phyloP scores from a whole-genome alignment of 2,113 vertebrate species.

The Elephas maximus region DNA sequence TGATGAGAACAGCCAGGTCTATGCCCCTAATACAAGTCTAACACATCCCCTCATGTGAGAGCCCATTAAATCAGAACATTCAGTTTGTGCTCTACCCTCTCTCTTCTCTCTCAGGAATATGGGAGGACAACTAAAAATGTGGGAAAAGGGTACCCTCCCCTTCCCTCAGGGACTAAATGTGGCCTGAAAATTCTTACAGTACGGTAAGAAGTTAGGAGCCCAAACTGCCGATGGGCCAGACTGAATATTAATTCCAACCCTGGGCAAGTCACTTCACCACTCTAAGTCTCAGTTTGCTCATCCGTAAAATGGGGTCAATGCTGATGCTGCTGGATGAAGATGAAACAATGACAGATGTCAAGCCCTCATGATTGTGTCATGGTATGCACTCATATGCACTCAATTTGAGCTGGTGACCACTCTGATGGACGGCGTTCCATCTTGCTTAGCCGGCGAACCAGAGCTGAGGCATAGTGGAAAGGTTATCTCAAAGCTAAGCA shows the following conservation, averaged over 20 bases:
- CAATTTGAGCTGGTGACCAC: not conserved
- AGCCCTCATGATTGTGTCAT: rapidly evolving
- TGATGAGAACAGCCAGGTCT: not conserved
- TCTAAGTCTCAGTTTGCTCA: not conserved
- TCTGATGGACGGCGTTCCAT: rapidly evolving
- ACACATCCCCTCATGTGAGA: not conserved
- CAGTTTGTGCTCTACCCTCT: not conserved
- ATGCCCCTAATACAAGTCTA: not conserved
- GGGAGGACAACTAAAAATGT: not conserved
- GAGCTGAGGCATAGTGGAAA: not conserved
- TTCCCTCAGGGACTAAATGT: not conserved
- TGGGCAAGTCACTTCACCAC: not conserved
- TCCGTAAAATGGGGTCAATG: not conserved
- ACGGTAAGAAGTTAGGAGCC: not conserved
- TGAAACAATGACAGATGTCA: rapidly evolving
- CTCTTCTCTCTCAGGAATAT: not conserved
- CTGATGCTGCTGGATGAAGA: not conserved
- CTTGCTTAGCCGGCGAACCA: not conserved
- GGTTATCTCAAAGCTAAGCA: not conserved
- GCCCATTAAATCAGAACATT: not conserved
- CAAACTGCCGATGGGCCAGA: not conserved
- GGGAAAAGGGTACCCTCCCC: not conserved
- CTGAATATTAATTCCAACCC: rapidly evolving
- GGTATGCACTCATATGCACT: rapidly evolving
- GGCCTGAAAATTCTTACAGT: not conserved